Percentiles rank a stretch among this genome's conserved stretches.
Conservation (phyloP, 1,140 invertebrate genomes). For the Papilio helenus region DNA sequence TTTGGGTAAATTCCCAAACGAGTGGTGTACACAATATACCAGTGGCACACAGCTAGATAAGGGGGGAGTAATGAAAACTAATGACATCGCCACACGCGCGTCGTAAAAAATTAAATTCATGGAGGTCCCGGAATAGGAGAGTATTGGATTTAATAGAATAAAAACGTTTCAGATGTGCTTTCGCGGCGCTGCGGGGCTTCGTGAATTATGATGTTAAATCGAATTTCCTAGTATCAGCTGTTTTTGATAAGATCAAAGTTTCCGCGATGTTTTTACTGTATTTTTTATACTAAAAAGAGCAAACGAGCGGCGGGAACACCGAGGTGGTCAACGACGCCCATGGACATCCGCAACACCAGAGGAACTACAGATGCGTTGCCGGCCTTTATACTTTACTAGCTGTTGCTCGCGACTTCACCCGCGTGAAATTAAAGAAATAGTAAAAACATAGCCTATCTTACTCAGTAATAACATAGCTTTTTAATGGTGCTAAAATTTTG, state of each 20-base stretch:
- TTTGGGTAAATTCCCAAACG: not conserved
- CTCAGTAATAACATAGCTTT: no score
- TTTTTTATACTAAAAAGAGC: not conserved
- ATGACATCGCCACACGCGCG: constrained; percentile 65
- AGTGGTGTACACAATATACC: not conserved
- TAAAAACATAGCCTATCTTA: no score
- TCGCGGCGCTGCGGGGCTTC: constrained; percentile 31
- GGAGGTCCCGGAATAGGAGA: constrained; percentile 55
- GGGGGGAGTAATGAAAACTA: constrained; percentile 76
- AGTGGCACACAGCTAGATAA: constrained; percentile 47
- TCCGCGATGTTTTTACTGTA: not conserved
- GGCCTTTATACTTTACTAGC: no score
- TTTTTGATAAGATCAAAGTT: not conserved
- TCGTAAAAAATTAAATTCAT: constrained; percentile 75
- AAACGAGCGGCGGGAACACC: no score
- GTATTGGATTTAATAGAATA: constrained; percentile 55
- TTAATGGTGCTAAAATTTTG: no score
- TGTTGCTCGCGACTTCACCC: no score
- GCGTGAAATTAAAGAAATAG: no score
- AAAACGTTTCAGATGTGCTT: constrained; percentile 47
- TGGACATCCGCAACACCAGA: no score
- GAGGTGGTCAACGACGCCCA: no score
- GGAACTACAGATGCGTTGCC: no score
- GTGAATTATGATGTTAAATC: constrained; percentile 53
- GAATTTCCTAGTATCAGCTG: constrained; percentile 41